Percentiles rank a stretch among this genome's conserved stretches.
These are phyloP conservation scores for Hepsetus odoe DNA, from an alignment of 2,113 vertebrate species.

Conservation along the genomic window DNA sequence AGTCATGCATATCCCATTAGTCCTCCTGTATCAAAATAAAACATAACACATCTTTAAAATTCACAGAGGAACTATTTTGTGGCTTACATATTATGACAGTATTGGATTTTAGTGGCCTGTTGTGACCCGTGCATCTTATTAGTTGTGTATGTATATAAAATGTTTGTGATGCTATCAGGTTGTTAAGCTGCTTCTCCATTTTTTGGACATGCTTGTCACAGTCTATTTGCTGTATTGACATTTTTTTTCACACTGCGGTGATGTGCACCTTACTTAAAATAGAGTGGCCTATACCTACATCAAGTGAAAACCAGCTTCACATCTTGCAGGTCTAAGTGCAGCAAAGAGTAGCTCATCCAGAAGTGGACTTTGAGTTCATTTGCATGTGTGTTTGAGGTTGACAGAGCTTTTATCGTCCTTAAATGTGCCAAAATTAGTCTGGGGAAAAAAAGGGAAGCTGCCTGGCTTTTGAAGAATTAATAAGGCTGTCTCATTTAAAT, in stretches of 20 bases:
- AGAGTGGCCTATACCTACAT: background rate
- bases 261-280: background rate
- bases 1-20: too few species aligned
- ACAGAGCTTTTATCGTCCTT: slow-evolving; percentile 69
- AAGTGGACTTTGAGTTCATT: slow-evolving; percentile 33
- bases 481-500: slow-evolving; percentile 71
- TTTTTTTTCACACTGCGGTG: slow-evolving; percentile 6
- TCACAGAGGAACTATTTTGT: too few species aligned
- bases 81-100: too few species aligned
- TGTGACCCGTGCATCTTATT: too few species aligned
- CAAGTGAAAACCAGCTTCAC: background rate
- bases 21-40: too few species aligned
- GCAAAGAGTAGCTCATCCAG: slow-evolving; percentile 2
- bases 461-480: slow-evolving; percentile 77
- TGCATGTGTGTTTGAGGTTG: slow-evolving; percentile 42
- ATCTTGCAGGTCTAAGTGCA: background rate
- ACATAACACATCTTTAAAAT: too few species aligned
- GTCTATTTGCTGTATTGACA: background rate
- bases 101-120: too few species aligned
- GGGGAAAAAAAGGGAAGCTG: slow-evolving; percentile 57
- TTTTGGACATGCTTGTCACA: background rate
- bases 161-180: background rate
- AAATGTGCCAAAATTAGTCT: slow-evolving; percentile 76
- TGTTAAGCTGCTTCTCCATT: background rate
- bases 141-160: background rate